Conservation (phyloP, 2,888 invertebrate genomes). For the Hemithea aestivaria region DNA sequence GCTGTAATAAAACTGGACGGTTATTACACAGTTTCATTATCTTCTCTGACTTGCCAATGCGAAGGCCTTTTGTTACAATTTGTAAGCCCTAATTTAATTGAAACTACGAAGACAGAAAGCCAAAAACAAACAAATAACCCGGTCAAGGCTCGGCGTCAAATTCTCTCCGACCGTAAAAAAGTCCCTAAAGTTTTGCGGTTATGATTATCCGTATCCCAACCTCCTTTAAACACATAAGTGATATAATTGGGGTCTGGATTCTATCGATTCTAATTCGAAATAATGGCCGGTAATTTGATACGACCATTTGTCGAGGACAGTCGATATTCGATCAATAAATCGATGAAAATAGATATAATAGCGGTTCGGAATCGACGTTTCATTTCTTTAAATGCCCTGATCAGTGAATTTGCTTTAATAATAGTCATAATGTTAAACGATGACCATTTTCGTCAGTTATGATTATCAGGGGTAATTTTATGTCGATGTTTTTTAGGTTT, state of each 20-base stretch:
- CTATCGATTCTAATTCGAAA: slow-evolving; percentile 77
- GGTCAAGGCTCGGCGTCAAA: slow-evolving; percentile 25
- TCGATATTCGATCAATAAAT: slow-evolving; percentile 78
- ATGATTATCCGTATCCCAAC: slow-evolving; percentile 62
- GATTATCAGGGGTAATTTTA: slow-evolving; percentile 25
- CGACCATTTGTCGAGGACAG: slow-evolving; percentile 76
- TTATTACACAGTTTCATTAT: slow-evolving; percentile 58
- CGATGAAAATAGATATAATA: slow-evolving; percentile 75
- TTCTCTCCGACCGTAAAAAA: slow-evolving; percentile 33
- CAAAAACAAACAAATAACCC: slow-evolving; percentile 43
- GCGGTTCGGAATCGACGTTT: slow-evolving; percentile 71
- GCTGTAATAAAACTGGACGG: slow-evolving; percentile 58
- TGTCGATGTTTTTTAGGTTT: slow-evolving; percentile 29
- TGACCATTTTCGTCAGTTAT: slow-evolving; percentile 47
- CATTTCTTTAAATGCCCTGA: slow-evolving; percentile 77
- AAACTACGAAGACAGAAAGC: not conserved
- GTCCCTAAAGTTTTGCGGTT: slow-evolving; percentile 56
- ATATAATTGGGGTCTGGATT: slow-evolving; percentile 76
- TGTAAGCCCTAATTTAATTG: slow-evolving; percentile 12
- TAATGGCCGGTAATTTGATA: slow-evolving; percentile 75
- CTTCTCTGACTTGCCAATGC: slow-evolving; percentile 42
- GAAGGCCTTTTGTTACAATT: slow-evolving; percentile 17
- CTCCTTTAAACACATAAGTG: slow-evolving; percentile 79
- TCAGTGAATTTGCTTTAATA: slow-evolving; percentile 72
- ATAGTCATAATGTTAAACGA: slow-evolving; percentile 72